Base-by-base conservation (phyloP, 2,797 vertebrate species). In the Moxostoma hubbsi region DNA sequence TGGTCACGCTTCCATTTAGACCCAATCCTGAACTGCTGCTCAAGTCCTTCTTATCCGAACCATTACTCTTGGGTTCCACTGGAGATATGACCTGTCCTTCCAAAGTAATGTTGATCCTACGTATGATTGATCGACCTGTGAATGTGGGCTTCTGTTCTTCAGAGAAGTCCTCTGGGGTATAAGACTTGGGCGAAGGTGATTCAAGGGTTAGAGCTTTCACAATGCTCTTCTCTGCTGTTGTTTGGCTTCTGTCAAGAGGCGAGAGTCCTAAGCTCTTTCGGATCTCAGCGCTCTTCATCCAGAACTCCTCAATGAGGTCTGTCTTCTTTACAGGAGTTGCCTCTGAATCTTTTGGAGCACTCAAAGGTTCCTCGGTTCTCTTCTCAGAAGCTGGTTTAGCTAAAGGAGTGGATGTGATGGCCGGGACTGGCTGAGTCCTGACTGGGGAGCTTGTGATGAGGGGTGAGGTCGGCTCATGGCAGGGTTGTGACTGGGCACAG, bases 251-350 rank as follows among this genome's bases (percentile, higher is more conserved):
- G 13, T 95, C 95, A 79, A 98, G 84, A 0, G 97, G 97, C 0
- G 94, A 89, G 49, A 98, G 93, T 0, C 97, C 97, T 0, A 99
- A 94, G 85, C 97, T 99, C 86, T 95, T 96, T 61, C 97, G 91
- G 75, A 99, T 98, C 85, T 99, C 97, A 0, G 97, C 97, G 0
- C 97, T 99, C 89, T 98, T 99, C 85, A 96, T 86, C 97, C 98
- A 98, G 81, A 99, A 99, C 79, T 99, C 97, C 46, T 98, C 97
- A 4, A 98, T 98, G 2, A 98, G 94, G 73, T 98, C 97, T 0
- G 92, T 92, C 79, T 96, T 94, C 78, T 95, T 96, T 11, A 93
- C 87, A 0, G 89, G 87, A 7, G 92, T 95, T 2, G 96, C 95
- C 51, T 92, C 90, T 0, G 92, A 90, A 72, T 95, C 94, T 0